Evolutionary conservation across 2,888 invertebrate genomes (phyloP), one percentile per base, ranked within the genome.

Genomic region (Agapostemon virescens): DNA sequence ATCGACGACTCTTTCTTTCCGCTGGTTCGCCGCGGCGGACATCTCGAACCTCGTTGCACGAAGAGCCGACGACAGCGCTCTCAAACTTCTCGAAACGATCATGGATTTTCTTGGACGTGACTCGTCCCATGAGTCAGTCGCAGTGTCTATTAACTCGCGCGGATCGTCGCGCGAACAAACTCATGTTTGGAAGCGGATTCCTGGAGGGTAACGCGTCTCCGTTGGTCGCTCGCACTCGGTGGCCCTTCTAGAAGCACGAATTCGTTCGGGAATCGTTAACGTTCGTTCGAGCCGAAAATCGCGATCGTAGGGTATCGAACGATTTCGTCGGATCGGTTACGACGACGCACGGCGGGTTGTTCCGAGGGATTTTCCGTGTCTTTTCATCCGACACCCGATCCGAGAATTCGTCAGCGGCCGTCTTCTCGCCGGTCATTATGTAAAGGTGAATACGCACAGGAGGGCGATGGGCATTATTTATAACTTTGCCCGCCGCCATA

Each of bases 391-490:
- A 79, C 83, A 83, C 67, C 70, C 83, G 83, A 83, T 79, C 83
- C 76, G 69, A 76, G 81, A 83, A 83, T 84, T 83, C 78, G 83
- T 77, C 77, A 71, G 69, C 23, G 70, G 77, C 77, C 83, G 70
- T 79, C 79, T n/a, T n/a, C n/a, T n/a, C 45, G 75, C 20, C 74
- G 75, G 77, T 83, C 81, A 81, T 84, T 84, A 83, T 83, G 78
- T 84, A 84, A 84, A 83, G 76, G 81, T 81, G 81, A 78, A 78
- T 77, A 84, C 76, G 75, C 84, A 61, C 61, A 75, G 74, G 75
- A 79, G 79, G 79, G 61, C 77, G 84, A 84, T 78, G 77, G 75
- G 77, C 84, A 85, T 85, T 85, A 85, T 82, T 85, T 84, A 85
- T 84, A 85, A 85, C 84, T 85, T 85, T 74, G 79, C 73, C 73